A percentile compares a stretch with the other conserved stretches of the same genome.
These are phyloP conservation scores for Oscheius myriophilus DNA, from an alignment of 2,888 invertebrate species.

Conservation along the genomic window DNA sequence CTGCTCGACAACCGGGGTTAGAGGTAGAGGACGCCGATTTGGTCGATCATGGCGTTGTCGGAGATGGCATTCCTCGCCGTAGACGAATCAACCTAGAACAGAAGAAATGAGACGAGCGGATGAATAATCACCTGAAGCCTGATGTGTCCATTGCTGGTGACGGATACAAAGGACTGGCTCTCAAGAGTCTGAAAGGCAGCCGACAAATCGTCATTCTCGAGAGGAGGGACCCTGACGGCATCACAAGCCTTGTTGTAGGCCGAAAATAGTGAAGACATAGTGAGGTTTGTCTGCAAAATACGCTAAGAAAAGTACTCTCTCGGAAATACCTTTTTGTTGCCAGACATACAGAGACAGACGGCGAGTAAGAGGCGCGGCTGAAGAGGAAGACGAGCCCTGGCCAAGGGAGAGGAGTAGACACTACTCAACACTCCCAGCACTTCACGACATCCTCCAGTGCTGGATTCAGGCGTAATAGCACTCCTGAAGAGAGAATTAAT, in stretches of 20 bases:
- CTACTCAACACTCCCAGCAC: constrained; percentile 57
- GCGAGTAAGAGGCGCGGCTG: constrained; percentile 54
- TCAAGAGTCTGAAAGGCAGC: constrained; percentile 48
- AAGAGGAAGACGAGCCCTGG: constrained; percentile 58
- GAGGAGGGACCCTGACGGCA: constrained; percentile 41
- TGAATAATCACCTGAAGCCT: constrained; percentile 34
- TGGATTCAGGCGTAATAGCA: neutral
- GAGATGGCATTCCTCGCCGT: constrained; percentile 50
- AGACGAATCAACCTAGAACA: constrained; percentile 44
- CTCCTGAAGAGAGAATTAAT: neutral
- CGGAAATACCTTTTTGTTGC: constrained; percentile 45
- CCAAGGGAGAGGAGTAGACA: constrained; percentile 61
- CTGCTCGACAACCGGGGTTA: neutral
- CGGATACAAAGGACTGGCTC: constrained; percentile 47
- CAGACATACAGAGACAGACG: constrained; percentile 46
- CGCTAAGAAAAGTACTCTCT: too few relatives aligned
- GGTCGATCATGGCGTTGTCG: constrained; percentile 51
- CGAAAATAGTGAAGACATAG: constrained; percentile 40
- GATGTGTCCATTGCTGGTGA: constrained; percentile 41
- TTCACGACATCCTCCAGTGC: constrained; percentile 46
- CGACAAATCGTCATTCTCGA: constrained; percentile 48
- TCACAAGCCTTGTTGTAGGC: constrained; percentile 54
- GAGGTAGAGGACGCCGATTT: constrained; percentile 31
- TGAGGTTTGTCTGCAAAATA: constrained; percentile 42
- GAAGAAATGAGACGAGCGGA: neutral